Evolutionary conservation across 2,113 vertebrate species (phyloP).

Genomic region (Poeciliopsis prolifica): DNA sequence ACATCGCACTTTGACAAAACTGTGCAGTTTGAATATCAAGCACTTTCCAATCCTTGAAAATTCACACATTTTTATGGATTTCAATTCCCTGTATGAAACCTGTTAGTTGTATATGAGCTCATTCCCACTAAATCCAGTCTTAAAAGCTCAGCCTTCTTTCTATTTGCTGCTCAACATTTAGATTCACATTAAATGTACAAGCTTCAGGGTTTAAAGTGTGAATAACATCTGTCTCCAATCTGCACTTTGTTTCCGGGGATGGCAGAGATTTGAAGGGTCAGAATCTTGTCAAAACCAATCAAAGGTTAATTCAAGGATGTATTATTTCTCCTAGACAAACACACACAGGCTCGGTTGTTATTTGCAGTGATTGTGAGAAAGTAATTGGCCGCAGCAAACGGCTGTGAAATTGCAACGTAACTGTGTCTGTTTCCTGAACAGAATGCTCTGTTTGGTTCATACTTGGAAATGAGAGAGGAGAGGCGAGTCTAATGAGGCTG

Average conservation of each 20-base stretch:
- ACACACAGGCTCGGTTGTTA: neutral
- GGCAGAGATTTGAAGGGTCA: neutral
- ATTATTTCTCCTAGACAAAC: neutral
- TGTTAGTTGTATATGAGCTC: too few relatives aligned
- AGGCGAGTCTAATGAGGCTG: neutral
- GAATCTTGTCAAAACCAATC: neutral
- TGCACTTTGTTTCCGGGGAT: too few relatives aligned
- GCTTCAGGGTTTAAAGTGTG: too few relatives aligned
- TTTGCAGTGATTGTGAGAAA: neutral
- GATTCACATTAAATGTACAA: too few relatives aligned
- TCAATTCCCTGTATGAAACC: too few relatives aligned
- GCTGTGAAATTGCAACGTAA: neutral
- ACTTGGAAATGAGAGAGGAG: neutral
- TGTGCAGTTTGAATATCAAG: too few relatives aligned
- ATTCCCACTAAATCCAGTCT: too few relatives aligned
- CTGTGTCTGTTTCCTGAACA: neutral
- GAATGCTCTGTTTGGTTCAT: neutral
- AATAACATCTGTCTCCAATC: neutral
- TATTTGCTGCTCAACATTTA: too few relatives aligned
- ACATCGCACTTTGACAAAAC: too few relatives aligned
- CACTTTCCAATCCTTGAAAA: too few relatives aligned
- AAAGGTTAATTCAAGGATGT: neutral
- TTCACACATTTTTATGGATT: too few relatives aligned
- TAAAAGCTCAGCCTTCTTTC: too few relatives aligned
- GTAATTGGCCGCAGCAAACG: neutral